Evolutionary conservation across 2,797 vertebrate species (phyloP).

Genomic region (Danio aesculapii): DNA sequence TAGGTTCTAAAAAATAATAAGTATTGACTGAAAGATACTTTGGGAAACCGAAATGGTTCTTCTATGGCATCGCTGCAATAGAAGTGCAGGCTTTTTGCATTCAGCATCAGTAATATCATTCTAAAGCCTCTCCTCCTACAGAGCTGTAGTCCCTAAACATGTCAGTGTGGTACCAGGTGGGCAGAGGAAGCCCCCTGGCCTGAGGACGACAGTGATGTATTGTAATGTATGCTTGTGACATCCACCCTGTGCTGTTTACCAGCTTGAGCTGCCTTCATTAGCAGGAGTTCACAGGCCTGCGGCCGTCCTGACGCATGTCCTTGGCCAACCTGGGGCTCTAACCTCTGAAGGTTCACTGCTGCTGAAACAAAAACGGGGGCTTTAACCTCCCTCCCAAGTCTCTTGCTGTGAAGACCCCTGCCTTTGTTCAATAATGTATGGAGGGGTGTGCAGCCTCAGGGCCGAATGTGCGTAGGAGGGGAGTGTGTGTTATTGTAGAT

Average conservation of each 20-base stretch:
- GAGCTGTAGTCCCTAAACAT: conserved; percentile 16
- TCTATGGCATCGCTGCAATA: no score
- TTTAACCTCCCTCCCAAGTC: conserved; percentile 38
- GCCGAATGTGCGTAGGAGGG: conserved; percentile 32
- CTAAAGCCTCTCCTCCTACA: neutral
- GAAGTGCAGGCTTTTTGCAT: neutral
- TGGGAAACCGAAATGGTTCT: no score
- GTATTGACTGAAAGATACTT: no score
- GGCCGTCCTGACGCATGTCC: conserved; percentile 83
- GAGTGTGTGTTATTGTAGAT: conserved; percentile 45
- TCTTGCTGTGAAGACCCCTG: conserved; percentile 37
- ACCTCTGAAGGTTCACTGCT: conserved; percentile 78
- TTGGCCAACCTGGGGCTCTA: conserved; percentile 79
- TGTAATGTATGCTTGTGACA: conserved; percentile 86
- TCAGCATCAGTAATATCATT: conserved; percentile 8
- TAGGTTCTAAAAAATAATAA: no score
- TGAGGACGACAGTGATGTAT: conserved; percentile 84
- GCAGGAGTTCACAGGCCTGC: conserved; percentile 79
- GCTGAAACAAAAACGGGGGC: conserved; percentile 65
- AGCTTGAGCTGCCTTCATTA: conserved; percentile 84
- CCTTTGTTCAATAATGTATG: conserved; percentile 75
- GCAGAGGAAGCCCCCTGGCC: conserved; percentile 69
- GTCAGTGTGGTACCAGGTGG: conserved; percentile 69
- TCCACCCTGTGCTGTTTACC: conserved; percentile 83
- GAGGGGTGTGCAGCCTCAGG: conserved; percentile 58